Evolutionary conservation across 1,140 invertebrate species (phyloP), one percentile per base, ranked within the genome.

Genomic region (Dryas iulia): DNA sequence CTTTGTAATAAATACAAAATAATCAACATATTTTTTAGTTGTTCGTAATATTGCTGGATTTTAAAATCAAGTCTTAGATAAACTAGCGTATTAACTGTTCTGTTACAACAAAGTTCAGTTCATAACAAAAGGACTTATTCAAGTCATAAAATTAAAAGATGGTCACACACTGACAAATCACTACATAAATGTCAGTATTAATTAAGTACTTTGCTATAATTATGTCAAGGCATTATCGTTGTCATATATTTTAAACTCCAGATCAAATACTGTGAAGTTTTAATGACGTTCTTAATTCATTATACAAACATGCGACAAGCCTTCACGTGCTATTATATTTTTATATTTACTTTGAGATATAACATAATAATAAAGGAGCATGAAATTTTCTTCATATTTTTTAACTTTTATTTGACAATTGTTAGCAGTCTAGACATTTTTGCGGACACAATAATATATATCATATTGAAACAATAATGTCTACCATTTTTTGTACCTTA

Each of bases 241-340:
- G 7, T 47, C 39, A 47, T 28, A 28, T 28, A 28, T 28, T 18
- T 47, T 47, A 1, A 47, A 21, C 14, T 47, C 18, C 14, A 21
- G 18, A 21, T 21, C 39, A 47, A 10, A 47, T 54, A 54, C 3
- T 25, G 18, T 61, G 35, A 21, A 23, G 35, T 26, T 61, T 47
- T 61, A 52, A 61, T 61, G 59, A 61, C 3, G 59, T 52, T 25
- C 35, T 61, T 10, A 24, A 61, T 52, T 21, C 14, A 14, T 52
- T 39, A 25, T 25, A n/a, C 12, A 54, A 54, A 24, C 12, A 25
- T 54, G 23, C 21, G 8, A 23, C 52, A 23, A 53, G 52, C 21
- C 23, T 54, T 14, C 3, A 24, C n/a, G 23, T 56, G 24, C 3
- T 56, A 24, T 24, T 54, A 56, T 56, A n/a, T 56, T 25, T 56